Evolutionary conservation across 2,888 invertebrate genomes (phyloP).

Genomic region (Cactoblastis cactorum): DNA sequence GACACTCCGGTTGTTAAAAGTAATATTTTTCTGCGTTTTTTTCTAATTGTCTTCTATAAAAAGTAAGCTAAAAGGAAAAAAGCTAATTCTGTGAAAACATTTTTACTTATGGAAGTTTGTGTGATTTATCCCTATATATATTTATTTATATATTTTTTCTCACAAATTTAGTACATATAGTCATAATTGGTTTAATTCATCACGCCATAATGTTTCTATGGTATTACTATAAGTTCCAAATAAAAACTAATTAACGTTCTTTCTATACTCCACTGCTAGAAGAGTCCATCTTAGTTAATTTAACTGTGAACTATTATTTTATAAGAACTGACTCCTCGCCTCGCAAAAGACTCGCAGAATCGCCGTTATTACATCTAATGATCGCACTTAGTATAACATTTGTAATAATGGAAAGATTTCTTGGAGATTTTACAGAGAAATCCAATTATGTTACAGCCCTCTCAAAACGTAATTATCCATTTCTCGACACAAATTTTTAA

Average conservation of each 20-base stretch:
- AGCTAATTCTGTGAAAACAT: too few relatives aligned
- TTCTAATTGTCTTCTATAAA: too few relatives aligned
- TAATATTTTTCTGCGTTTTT: too few relatives aligned
- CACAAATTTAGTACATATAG: too few relatives aligned
- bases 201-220: too few relatives aligned
- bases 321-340: not conserved
- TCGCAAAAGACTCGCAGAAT: not conserved
- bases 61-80: too few relatives aligned
- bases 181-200: too few relatives aligned
- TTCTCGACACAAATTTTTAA: not conserved
- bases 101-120: too few relatives aligned
- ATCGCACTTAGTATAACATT: not conserved
- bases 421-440: not conserved
- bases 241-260: conserved; percentile 19
- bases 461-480: not conserved
- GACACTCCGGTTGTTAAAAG: too few relatives aligned
- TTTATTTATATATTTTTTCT: too few relatives aligned
- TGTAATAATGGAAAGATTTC: conserved; percentile 5
- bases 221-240: conserved; percentile 20
- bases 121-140: too few relatives aligned
- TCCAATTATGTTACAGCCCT: conserved; percentile 4
- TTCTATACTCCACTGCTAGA: not conserved
- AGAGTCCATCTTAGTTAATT: conserved; percentile 20
- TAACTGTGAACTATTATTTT: conserved; percentile 17
- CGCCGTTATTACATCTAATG: conserved; percentile 6